phyloP scores from a whole-genome alignment of 2,797 vertebrate genomes.

The Leptoclinus maculatus region DNA sequence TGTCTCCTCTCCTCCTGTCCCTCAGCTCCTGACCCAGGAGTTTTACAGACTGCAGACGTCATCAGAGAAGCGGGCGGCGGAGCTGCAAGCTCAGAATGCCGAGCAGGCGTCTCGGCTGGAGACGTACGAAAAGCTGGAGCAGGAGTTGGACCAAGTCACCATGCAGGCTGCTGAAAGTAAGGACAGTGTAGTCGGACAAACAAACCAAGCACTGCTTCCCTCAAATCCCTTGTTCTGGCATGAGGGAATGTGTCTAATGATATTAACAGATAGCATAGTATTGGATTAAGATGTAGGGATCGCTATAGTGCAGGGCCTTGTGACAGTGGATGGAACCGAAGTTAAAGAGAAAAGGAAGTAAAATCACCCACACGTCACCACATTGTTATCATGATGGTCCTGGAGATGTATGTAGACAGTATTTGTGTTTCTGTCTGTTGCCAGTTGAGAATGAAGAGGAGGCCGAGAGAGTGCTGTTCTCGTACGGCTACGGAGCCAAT shows the following conservation, averaged over 20 bases:
- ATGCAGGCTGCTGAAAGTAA: constrained; percentile 97
- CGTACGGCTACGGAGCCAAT: constrained; percentile 97
- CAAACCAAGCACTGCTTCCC: background rate
- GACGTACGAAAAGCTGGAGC: constrained; percentile 94
- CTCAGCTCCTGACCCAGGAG: constrained; percentile 97
- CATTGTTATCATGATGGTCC: background rate
- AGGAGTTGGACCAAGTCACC: constrained; percentile 95
- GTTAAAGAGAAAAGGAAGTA: background rate
- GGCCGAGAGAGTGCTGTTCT: constrained; percentile 96
- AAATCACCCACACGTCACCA: background rate
- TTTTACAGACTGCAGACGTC: constrained; percentile 95
- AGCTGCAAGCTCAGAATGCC: constrained; percentile 91
- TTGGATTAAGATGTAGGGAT: constrained; percentile 9
- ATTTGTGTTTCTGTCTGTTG: constrained; percentile 45
- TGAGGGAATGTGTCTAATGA: constrained; percentile 1
- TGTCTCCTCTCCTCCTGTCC: background rate
- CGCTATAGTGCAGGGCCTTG: background rate
- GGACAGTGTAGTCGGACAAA: constrained; percentile 34
- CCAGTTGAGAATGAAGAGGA: constrained; percentile 95
- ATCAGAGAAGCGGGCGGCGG: constrained; percentile 90
- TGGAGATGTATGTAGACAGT: background rate
- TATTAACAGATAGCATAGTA: background rate
- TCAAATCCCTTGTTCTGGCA: background rate
- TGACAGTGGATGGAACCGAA: background rate
- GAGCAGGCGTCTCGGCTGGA: constrained; percentile 90